phyloP scores from a whole-genome alignment of 2,797 vertebrate species.

The Streptopelia turtur region DNA sequence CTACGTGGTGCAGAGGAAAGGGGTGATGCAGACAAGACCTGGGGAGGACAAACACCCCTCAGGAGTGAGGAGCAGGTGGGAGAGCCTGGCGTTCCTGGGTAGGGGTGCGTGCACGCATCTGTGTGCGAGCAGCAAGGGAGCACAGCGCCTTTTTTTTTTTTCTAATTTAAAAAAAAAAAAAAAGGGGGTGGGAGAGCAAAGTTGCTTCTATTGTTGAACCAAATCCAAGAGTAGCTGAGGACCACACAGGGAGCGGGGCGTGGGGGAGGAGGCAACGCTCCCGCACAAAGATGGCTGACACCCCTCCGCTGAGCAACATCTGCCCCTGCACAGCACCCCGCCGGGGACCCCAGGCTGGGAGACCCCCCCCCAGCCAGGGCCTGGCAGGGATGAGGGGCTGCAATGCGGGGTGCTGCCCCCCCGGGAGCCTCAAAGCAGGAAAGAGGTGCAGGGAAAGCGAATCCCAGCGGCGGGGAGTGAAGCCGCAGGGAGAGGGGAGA shows the following conservation, averaged over 20 bases:
- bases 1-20: conserved; percentile 35
- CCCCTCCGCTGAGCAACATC: conserved; percentile 93
- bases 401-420: neutral
- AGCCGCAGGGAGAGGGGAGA: neutral
- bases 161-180: conserved; percentile 34
- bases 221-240: conserved; percentile 96
- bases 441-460: neutral
- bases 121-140: conserved; percentile 50
- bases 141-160: conserved; percentile 9
- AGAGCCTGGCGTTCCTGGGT: conserved; percentile 17
- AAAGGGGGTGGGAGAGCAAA: conserved; percentile 77
- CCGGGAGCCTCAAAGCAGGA: neutral
- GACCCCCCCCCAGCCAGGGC: neutral
- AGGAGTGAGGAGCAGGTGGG: conserved; percentile 51
- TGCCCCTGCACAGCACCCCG: conserved; percentile 89
- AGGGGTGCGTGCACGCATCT: conserved; percentile 4
- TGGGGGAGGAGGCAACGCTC: conserved; percentile 81
- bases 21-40: conserved; percentile 19
- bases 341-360: conserved; percentile 31
- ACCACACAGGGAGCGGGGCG: conserved; percentile 92
- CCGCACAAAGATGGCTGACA: conserved; percentile 93
- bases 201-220: conserved; percentile 92
- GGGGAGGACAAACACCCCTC: neutral
- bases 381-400: neutral
- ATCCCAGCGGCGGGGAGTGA: neutral